These are phyloP conservation scores for Pocillopora meandrina DNA, from an alignment of 92 coral and sea anemone species.

Conservation along the genomic window DNA sequence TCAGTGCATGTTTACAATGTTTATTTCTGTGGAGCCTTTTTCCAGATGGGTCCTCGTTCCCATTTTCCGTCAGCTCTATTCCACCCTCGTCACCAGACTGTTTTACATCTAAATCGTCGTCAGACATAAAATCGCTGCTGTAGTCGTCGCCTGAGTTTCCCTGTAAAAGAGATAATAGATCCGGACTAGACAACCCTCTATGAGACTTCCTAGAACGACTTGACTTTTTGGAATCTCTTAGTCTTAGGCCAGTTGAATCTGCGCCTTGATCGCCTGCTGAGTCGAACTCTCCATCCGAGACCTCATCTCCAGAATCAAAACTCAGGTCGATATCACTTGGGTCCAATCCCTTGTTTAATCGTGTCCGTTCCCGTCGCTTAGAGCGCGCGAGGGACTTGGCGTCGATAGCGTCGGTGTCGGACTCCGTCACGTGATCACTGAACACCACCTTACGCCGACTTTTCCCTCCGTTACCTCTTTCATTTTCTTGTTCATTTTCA, in stretches of 20 bases:
- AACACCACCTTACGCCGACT: conserved; percentile 55
- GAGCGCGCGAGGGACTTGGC: conserved; percentile 24
- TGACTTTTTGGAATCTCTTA: neutral
- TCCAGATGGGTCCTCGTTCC: conserved; percentile 1
- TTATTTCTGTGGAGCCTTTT: conserved; percentile 33
- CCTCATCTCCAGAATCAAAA: conserved; percentile 41
- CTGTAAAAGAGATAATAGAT: conserved; percentile 16
- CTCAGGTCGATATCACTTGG: conserved; percentile 65
- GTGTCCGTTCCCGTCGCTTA: neutral
- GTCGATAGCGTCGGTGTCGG: conserved; percentile 45
- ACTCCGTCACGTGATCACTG: conserved; percentile 64
- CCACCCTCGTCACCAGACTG: neutral
- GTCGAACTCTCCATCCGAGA: neutral
- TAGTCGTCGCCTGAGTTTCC: conserved; percentile 15
- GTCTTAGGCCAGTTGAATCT: neutral
- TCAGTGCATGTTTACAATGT: conserved; percentile 69
- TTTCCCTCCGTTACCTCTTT: conserved; percentile 6
- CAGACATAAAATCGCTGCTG: conserved; percentile 34
- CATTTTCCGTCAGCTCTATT: neutral
- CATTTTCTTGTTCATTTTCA: conserved; percentile 20
- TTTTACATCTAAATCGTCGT: conserved; percentile 1
- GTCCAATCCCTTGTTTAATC: conserved; percentile 52
- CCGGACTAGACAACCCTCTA: conserved; percentile 10
- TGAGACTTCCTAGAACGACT: neutral
- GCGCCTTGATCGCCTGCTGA: conserved; percentile 7